A percentile compares a stretch with the other conserved stretches of the same genome.
Conservation (phyloP, 2,888 invertebrate species). For the Drosophila mettleri region DNA sequence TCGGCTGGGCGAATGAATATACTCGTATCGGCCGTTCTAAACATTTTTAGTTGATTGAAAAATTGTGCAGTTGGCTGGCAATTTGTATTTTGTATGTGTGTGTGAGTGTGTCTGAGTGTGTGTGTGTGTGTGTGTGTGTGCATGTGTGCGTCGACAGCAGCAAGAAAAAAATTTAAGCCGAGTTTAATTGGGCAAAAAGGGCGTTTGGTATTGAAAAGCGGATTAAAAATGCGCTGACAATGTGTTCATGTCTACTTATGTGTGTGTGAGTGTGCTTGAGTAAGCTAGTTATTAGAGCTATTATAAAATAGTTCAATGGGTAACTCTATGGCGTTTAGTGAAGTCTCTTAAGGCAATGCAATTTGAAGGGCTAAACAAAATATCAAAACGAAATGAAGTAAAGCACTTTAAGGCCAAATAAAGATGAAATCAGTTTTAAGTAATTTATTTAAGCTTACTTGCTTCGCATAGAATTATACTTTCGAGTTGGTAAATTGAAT, state of each 20-base stretch:
- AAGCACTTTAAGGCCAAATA: not conserved
- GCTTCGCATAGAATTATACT: not conserved
- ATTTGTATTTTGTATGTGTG: conserved; percentile 42
- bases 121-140: conserved; percentile 5
- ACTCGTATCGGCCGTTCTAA: conserved; percentile 59
- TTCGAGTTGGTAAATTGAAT: not conserved
- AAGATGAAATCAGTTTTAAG: not conserved
- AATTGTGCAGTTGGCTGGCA: conserved; percentile 77
- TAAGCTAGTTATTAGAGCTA: conserved; percentile 15
- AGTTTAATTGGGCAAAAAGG: conserved; percentile 69
- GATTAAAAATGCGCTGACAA: conserved; percentile 52
- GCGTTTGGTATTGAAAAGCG: conserved; percentile 40
- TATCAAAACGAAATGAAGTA: not conserved
- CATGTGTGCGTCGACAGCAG: conserved; percentile 1
- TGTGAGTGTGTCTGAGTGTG: not conserved
- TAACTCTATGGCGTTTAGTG: conserved; percentile 11
- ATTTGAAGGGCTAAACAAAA: not conserved
- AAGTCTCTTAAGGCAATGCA: conserved; percentile 2
- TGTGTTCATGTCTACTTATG: conserved; percentile 16
- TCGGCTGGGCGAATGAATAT: conserved; percentile 55
- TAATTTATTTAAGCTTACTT: not conserved
- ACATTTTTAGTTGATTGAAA: conserved; percentile 79
- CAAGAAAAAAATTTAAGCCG: conserved; percentile 60
- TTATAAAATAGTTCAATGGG: conserved; percentile 36
- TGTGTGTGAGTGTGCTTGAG: not conserved